phyloP scores from a whole-genome alignment of 2,113 vertebrate species.

The Grantiella picta region DNA sequence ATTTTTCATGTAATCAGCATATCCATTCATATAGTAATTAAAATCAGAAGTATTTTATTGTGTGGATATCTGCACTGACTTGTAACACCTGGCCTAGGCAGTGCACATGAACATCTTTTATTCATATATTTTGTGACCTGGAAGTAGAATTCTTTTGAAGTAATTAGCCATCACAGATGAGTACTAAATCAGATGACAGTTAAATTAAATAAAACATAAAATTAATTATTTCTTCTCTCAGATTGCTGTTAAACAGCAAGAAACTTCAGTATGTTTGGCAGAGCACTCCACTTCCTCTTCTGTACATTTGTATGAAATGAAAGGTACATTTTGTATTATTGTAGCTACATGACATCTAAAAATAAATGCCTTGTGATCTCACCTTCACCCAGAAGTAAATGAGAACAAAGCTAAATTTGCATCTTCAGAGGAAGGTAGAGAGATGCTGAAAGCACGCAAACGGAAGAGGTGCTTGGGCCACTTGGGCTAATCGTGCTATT shows the following conservation, averaged over 20 bases:
- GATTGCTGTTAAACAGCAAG: neutral
- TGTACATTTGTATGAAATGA: neutral
- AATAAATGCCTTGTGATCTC: neutral
- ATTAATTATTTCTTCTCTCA: neutral
- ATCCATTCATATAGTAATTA: neutral
- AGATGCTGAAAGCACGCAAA: neutral
- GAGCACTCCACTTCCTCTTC: neutral
- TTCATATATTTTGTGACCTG: conserved; percentile 10
- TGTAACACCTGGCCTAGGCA: neutral
- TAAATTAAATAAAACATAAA: neutral
- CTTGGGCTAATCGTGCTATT: neutral
- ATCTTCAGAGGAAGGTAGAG: neutral
- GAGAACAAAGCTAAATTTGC: neutral
- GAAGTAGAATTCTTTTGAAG: conserved; percentile 1
- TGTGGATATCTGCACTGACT: neutral
- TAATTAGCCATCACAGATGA: neutral
- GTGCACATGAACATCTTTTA: neutral
- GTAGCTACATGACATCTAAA: neutral
- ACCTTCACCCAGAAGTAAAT: neutral
- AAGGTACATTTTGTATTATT: neutral
- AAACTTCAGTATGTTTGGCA: neutral
- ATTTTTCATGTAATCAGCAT: neutral
- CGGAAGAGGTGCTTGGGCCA: neutral
- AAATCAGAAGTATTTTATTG: neutral
- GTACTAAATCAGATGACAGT: neutral